Evolutionary conservation across 2,888 invertebrate species (phyloP), one percentile per base, ranked within the genome.

Genomic region (Cinara cedri): DNA sequence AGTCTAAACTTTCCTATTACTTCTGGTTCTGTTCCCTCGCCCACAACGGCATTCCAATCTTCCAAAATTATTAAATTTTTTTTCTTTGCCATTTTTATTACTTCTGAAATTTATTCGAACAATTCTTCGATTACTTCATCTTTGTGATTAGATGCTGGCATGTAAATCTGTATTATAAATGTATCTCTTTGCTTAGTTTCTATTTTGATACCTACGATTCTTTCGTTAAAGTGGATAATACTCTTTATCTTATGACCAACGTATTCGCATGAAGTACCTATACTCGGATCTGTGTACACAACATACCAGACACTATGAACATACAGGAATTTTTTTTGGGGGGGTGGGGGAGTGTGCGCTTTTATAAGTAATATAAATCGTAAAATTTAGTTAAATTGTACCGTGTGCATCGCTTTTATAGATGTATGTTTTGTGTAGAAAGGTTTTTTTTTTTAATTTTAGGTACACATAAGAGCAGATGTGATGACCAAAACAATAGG

Each of bases 401-500:
- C n/a, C n/a, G n/a, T n/a, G n/a, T n/a, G n/a, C n/a, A n/a, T n/a
- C n/a, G n/a, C n/a, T n/a, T n/a, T n/a, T n/a, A n/a, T n/a, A n/a
- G n/a, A n/a, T n/a, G n/a, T n/a, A n/a, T n/a, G n/a, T n/a, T n/a
- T n/a, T n/a, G n/a, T n/a, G n/a, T n/a, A n/a, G n/a, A n/a, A n/a
- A n/a, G n/a, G n/a, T n/a, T 34, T 6, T 34, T 34, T 34, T 34
- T 34, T 34, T 34, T 34, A 6, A 34, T 6, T 34, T 34, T 13
- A 82, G 82, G 82, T 82, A 10, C 80, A 81, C 49, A 82, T 82
- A 21, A 68, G 80, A 19, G 82, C 82, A 9, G 71, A 82, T 65
- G 71, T 82, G 24, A 24, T 78, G 26, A 80, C 82, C 16, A 78
- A 80, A 66, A 82, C 81, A 3, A 46, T 81, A n/a, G 63, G 66